Base-by-base conservation (phyloP, 2,113 vertebrate genomes). In the Edolisoma coerulescens region DNA sequence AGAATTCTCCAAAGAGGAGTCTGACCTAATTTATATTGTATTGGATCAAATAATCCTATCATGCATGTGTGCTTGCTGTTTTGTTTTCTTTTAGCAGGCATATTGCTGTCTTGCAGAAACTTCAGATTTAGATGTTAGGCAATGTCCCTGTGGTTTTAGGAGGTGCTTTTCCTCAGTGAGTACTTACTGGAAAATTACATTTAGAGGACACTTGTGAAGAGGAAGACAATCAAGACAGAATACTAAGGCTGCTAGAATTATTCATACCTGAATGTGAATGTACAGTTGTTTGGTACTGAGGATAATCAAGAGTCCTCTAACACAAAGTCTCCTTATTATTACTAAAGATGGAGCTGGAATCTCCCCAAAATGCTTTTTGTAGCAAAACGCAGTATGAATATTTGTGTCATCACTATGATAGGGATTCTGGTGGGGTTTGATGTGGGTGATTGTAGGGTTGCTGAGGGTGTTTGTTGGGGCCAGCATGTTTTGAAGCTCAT, bases 11-110 rank as follows among this genome's bases (percentile, higher is more conserved):
- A 47, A 57, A 96, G 96, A 95, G 95, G 56, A 90, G 73, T 93
- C 83, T 97, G 96, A 95, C 96, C 93, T 94, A 97, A 95, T 97
- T 96, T 95, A 71, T 60, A 57, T 89, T 92, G 80, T 90, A 81
- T 95, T 86, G 73, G 89, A 92, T 90, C 92, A 94, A 94, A 89
- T 95, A 95, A 93, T 95, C 80, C 76, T 92, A 84, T 90, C 86
- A 78, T 87, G 90, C 64, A 50, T 68, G 44, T 90, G 73, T 61
- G 85, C 93, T 90, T 77, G 90, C 80, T 39, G 3, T 60, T 94
- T 84, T 89, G 60, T 95, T 97, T 89, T 74, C 64, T 86, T 84
- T 49, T 35, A 88, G 88, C 47, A 78, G 85, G 83, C 76, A 35
- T 75, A 68, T 56, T 94, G 76, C 83, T 95, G 68, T 68, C 90